Conservation (phyloP, 1,140 invertebrate genomes). For the Palaemon carinicauda region DNA sequence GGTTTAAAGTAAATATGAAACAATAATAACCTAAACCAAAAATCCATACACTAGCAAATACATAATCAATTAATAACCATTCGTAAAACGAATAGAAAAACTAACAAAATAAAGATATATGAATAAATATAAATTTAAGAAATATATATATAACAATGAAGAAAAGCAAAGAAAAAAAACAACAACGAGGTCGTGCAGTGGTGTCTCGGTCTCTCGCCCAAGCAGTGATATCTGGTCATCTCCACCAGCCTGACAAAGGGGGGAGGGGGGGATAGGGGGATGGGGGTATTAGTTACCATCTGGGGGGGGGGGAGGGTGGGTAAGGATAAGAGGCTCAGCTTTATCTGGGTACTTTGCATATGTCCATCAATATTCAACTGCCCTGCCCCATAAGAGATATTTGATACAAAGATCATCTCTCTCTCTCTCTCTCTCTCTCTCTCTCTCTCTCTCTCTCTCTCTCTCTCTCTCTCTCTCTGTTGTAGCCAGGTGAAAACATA, state of each 20-base stretch:
- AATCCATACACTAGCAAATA: no score
- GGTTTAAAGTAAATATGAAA: no score
- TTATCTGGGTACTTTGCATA: slow-evolving; percentile 49
- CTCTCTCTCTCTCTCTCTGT: neutral
- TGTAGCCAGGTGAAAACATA: no score
- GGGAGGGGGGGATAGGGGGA: neutral
- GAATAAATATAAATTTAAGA: neutral
- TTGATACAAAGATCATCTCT: slow-evolving; percentile 15
- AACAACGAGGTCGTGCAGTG: neutral
- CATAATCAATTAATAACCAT: no score
- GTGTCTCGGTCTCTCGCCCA: slow-evolving; percentile 45
- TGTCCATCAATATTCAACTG: slow-evolving; percentile 54
- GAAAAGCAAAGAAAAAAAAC: no score
- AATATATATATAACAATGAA: neutral
- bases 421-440: neutral
- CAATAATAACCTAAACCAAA: no score
- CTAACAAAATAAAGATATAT: neutral
- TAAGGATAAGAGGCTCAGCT: neutral
- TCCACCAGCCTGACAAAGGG: neutral
- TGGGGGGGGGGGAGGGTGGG: neutral
- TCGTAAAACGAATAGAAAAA: neutral
- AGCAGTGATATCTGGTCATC: slow-evolving; percentile 45
- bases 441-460: neutral
- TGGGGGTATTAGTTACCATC: no score
- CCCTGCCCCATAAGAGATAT: slow-evolving; percentile 14